Evolutionary conservation across 1,140 invertebrate species (phyloP), one percentile per base, ranked within the genome.

Genomic region (Diploscapter pachys): DNA sequence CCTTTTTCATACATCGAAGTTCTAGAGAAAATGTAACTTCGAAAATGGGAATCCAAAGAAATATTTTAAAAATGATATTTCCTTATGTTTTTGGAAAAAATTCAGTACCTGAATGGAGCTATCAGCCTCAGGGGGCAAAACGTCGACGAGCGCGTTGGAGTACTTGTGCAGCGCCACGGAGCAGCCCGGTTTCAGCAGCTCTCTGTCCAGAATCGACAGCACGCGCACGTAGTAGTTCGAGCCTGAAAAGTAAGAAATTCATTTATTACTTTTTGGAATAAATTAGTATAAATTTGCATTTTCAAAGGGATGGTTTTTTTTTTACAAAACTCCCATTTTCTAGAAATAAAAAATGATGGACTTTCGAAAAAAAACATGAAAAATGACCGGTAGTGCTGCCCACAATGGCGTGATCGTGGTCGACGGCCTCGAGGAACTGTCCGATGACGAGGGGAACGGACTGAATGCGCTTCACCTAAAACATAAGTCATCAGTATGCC

Each of bases 141-240:
- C 94, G 89, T 98, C 95, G 4, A 98, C 95, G 54, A 98, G 87
- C 64, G 95, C 95, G 90, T 98, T 98, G 80, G 94, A 96, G 86
- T 98, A 95, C 86, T 98, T 98, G 84, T 98, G 95, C 48, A 98
- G 89, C 53, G 95, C 95, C 56, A 98, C 95, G 83, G 93, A 95
- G 11, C 95, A 94, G 31, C 93, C 95, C 0, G 95, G 94, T 84
- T 97, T 96, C 70, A 98, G 86, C 63, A 97, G 87, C 86, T 98
- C 95, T n/a, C 95, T 88, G 86, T 98, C 95, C 78, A 98, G 93
- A 6, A 95, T 98, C 4, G 89, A 90, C 68, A 98, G 86, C 84
- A 98, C 97, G n/a, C 95, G 89, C 5, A 98, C 95, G 89, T 96
- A 98, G 87, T 97, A 98, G 87, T 97, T 98, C 1, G 94, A 96